These are phyloP conservation scores for Zele albiditarsus DNA, from an alignment of 2,888 invertebrate genomes.

Conservation along the genomic window DNA sequence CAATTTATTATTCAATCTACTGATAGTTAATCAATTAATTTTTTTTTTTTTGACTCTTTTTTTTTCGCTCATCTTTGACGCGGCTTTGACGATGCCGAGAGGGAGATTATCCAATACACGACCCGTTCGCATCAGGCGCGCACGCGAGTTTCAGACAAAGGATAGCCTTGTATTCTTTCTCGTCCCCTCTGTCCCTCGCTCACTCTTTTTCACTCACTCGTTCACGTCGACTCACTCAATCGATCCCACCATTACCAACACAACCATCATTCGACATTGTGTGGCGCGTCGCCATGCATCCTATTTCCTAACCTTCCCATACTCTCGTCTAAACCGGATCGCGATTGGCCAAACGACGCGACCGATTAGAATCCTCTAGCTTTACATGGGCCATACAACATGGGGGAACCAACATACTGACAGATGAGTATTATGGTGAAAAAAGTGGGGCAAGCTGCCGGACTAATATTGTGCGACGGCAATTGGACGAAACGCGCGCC, in stretches of 20 bases:
- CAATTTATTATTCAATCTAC: constrained; percentile 5
- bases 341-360: constrained; percentile 37
- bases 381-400: constrained; percentile 29
- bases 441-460: constrained; percentile 45
- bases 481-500: constrained; percentile 60
- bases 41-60: constrained; percentile 30
- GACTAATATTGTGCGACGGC: constrained; percentile 59
- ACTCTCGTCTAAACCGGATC: constrained; percentile 47
- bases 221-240: not conserved
- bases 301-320: constrained; percentile 63
- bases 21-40: not conserved
- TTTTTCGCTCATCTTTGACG: constrained; percentile 32
- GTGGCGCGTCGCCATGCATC: constrained; percentile 37
- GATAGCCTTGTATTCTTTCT: constrained; percentile 66
- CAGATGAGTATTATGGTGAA: constrained; percentile 21
- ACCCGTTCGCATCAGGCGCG: constrained; percentile 44
- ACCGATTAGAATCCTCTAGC: constrained; percentile 45
- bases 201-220: constrained; percentile 19
- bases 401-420: constrained; percentile 48
- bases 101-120: constrained; percentile 39
- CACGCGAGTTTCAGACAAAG: constrained; percentile 70
- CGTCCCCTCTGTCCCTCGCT: constrained; percentile 36
- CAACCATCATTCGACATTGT: constrained; percentile 8
- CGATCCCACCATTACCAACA: constrained; percentile 21
- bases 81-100: constrained; percentile 27